Evolutionary conservation across 2,113 vertebrate genomes (phyloP).

Genomic region (Poicephalus gulielmi): DNA sequence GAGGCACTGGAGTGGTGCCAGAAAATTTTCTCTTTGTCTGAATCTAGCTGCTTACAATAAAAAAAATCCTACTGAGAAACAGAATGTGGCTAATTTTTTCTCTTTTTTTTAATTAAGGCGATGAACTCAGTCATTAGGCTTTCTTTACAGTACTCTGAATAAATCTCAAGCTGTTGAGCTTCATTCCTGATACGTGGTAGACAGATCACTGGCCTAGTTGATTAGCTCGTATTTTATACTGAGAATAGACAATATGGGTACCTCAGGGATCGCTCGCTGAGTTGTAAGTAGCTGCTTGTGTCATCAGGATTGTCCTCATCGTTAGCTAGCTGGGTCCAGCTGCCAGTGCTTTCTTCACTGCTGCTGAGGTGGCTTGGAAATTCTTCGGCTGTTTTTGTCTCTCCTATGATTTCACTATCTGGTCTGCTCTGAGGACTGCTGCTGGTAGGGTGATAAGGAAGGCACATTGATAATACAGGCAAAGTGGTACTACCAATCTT

Average conservation of each 20-base stretch:
- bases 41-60: neutral
- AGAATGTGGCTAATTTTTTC: neutral
- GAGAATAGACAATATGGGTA: slow-evolving; percentile 16
- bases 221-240: neutral
- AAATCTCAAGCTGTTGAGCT: neutral
- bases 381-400: slow-evolving; percentile 77
- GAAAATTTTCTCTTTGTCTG: neutral
- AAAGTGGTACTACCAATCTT: neutral
- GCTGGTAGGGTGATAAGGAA: slow-evolving; percentile 34
- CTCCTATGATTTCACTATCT: slow-evolving; percentile 55
- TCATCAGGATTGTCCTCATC: slow-evolving; percentile 94
- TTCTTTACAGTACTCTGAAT: neutral
- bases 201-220: neutral
- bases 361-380: slow-evolving; percentile 84
- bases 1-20: neutral
- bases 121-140: neutral
- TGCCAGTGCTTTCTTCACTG: slow-evolving; percentile 94
- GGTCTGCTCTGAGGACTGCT: slow-evolving; percentile 11
- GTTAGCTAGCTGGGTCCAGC: slow-evolving; percentile 92
- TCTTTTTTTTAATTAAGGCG: neutral
- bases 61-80: neutral
- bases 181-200: neutral
- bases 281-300: slow-evolving; percentile 93
- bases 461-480: neutral
- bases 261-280: slow-evolving; percentile 90